Conservation (phyloP, 2,113 vertebrate genomes). For the Loxodonta africana region DNA sequence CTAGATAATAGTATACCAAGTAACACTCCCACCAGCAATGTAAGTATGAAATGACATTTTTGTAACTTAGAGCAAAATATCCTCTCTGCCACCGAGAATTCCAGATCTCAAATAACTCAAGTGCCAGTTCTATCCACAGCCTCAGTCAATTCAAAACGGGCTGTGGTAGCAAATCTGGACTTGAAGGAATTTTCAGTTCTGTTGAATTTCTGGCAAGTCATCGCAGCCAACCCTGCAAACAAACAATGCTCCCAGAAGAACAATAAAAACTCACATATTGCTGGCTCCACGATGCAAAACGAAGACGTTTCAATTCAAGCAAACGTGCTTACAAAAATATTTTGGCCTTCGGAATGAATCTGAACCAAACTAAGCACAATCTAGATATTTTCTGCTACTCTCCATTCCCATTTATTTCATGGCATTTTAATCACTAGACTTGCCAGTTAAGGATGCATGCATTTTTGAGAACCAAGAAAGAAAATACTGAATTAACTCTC, state of each 20-base stretch:
- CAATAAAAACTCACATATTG: background rate
- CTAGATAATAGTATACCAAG: conserved; percentile 9
- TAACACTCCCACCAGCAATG: background rate
- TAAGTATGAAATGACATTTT: conserved; percentile 45
- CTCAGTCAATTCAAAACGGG: conserved; percentile 37
- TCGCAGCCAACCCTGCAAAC: background rate
- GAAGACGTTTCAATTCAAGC: background rate
- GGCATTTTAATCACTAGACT: background rate
- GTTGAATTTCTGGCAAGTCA: conserved; percentile 37
- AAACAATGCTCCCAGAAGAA: background rate
- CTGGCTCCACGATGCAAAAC: background rate
- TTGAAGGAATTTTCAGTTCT: conserved; percentile 13
- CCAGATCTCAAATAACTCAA: conserved; percentile 60
- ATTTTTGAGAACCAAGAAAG: background rate
- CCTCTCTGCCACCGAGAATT: conserved; percentile 47
- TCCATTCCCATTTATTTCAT: conserved; percentile 21
- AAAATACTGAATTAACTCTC: background rate
- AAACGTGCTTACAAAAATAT: conserved; percentile 29
- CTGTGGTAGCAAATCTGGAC: background rate
- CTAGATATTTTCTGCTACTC: background rate
- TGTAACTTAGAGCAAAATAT: conserved; percentile 62
- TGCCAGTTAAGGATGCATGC: background rate
- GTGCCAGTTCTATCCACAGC: background rate
- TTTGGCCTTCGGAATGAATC: background rate
- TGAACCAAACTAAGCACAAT: background rate